These are phyloP conservation scores for Glaucopsyche alexis DNA, from an alignment of 2,888 invertebrate species.

Conservation along the genomic window DNA sequence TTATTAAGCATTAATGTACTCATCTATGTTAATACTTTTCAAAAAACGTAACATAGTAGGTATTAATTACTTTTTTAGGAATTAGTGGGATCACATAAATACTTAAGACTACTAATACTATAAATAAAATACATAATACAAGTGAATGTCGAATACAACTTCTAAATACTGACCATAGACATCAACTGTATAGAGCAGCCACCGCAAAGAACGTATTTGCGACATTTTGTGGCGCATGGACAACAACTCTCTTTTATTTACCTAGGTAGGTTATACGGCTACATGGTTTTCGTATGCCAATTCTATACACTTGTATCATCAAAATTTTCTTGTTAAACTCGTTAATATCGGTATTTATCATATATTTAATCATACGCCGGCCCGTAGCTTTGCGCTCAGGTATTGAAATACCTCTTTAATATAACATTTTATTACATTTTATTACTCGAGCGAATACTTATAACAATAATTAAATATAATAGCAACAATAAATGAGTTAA, in stretches of 20 bases:
- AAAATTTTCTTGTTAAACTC: background rate
- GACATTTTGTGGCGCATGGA: background rate
- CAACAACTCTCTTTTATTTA: background rate
- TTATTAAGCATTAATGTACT: no score
- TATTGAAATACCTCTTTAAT: background rate
- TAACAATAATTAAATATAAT: background rate
- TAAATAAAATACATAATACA: background rate
- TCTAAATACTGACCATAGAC: constrained; percentile 8
- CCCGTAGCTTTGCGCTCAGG: background rate
- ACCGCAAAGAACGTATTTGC: background rate
- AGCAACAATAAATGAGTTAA: background rate
- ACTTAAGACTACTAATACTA: constrained; percentile 22
- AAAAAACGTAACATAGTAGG: no score
- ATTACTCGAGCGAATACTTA: background rate
- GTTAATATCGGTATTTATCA: background rate
- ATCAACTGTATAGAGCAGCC: background rate
- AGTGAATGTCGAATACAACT: background rate
- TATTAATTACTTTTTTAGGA: background rate
- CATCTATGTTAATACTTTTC: no score
- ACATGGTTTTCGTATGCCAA: background rate
- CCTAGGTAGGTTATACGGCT: background rate
- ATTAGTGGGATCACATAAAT: constrained; percentile 1
- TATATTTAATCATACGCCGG: background rate
- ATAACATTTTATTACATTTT: background rate
- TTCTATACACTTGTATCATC: constrained; percentile 6